Conservation (phyloP, 2,888 invertebrate species). For the Teleogryllus oceanicus region DNA sequence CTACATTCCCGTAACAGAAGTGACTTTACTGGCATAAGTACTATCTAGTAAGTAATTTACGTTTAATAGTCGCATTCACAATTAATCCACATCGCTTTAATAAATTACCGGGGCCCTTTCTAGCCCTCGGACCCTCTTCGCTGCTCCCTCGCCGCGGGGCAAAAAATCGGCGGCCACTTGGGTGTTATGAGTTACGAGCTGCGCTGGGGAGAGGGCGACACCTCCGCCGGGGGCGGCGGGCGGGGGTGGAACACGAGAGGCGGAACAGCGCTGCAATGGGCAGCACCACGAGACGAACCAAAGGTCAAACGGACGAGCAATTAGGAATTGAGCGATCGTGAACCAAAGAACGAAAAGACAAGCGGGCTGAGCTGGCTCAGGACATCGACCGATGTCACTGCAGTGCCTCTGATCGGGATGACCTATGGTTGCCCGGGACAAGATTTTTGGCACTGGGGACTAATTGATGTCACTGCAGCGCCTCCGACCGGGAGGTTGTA, state of each 20-base stretch:
- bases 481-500: too few relatives aligned
- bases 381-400: too few relatives aligned
- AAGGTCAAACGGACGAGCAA: neutral
- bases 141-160: neutral
- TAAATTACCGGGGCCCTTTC: neutral
- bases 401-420: too few relatives aligned
- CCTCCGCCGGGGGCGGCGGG: neutral
- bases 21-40: neutral
- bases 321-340: neutral
- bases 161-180: neutral
- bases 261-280: too few relatives aligned
- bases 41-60: conserved; percentile 5
- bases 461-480: too few relatives aligned
- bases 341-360: too few relatives aligned
- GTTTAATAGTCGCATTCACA: neutral
- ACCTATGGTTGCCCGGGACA: too few relatives aligned
- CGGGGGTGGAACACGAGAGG: neutral
- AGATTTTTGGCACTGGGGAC: too few relatives aligned
- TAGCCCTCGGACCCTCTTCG: neutral
- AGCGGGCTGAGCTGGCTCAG: too few relatives aligned
- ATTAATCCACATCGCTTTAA: neutral
- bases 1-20: neutral
- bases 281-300: neutral
- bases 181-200: neutral
- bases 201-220: neutral